Conservation (phyloP, 2,888 invertebrate species). For the Eledona agricola region DNA sequence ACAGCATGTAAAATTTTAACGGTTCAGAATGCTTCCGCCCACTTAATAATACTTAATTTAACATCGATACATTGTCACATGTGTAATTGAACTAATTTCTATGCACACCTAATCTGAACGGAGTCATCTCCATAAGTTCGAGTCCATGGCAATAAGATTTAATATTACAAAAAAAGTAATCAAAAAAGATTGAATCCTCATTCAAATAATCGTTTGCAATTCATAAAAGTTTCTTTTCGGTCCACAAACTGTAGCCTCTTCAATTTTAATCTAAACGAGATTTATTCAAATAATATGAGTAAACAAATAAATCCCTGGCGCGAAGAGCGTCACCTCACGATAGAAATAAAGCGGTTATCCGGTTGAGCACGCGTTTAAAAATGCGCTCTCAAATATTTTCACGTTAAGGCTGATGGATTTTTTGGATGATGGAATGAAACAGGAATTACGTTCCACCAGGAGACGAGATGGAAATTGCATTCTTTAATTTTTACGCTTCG, state of each 20-base stretch:
- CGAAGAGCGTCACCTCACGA: too few relatives aligned
- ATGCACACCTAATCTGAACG: too few relatives aligned
- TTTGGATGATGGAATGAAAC: constrained; percentile 1
- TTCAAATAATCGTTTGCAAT: constrained; percentile 25
- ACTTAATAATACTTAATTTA: too few relatives aligned
- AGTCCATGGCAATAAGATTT: too few relatives aligned
- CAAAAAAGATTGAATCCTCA: too few relatives aligned
- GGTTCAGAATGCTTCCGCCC: too few relatives aligned
- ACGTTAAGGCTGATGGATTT: constrained; percentile 1
- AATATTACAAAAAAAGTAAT: too few relatives aligned
- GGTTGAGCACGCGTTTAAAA: constrained; percentile 3
- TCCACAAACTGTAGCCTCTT: not conserved
- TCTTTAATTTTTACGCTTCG: constrained; percentile 10
- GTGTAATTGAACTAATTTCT: too few relatives aligned
- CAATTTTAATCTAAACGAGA: constrained; percentile 13
- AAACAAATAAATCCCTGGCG: constrained; percentile 4
- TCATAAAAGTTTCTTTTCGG: constrained; percentile 25
- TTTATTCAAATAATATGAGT: constrained; percentile 9
- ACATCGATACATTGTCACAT: too few relatives aligned
- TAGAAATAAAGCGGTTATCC: not conserved
- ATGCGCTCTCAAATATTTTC: not conserved
- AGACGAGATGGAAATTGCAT: constrained; percentile 4
- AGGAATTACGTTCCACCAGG: constrained; percentile 8
- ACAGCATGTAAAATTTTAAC: too few relatives aligned
- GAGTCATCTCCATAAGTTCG: too few relatives aligned